Conservation (phyloP, 2,797 vertebrate genomes). For the Bovichtus variegatus region DNA sequence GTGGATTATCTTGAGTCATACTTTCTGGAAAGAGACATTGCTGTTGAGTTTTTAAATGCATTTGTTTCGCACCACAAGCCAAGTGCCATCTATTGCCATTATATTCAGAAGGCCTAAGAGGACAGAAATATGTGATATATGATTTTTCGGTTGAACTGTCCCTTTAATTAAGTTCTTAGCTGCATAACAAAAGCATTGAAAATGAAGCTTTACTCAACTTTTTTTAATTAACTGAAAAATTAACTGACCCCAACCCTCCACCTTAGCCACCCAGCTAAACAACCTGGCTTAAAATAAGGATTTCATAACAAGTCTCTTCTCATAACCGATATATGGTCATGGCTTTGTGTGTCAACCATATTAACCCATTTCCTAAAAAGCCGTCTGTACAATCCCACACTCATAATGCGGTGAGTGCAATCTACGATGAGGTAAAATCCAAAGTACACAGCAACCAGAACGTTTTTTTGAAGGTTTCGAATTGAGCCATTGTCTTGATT, state of each 20-base stretch:
- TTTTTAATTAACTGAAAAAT: conserved; percentile 12
- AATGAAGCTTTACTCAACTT: not conserved
- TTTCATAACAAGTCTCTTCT: conserved; percentile 46
- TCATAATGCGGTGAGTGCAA: conserved; percentile 33
- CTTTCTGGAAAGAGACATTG: too few relatives aligned
- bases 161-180: not conserved
- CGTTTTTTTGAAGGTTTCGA: not conserved
- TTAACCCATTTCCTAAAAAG: conserved; percentile 53
- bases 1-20: too few relatives aligned
- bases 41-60: too few relatives aligned
- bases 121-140: too few relatives aligned
- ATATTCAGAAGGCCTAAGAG: too few relatives aligned
- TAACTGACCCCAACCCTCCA: conserved; percentile 18
- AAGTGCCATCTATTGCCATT: too few relatives aligned
- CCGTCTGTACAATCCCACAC: conserved; percentile 25
- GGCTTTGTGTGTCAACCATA: conserved; percentile 33
- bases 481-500: conserved; percentile 17
- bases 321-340: conserved; percentile 24
- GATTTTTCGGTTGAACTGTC: too few relatives aligned
- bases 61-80: too few relatives aligned
- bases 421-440: conserved; percentile 46
- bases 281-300: conserved; percentile 35
- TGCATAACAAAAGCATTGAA: not conserved
- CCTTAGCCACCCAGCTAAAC: not conserved
- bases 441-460: conserved; percentile 3